Conservation (phyloP, 2,797 vertebrate species). For the Vespertilio murinus region DNA sequence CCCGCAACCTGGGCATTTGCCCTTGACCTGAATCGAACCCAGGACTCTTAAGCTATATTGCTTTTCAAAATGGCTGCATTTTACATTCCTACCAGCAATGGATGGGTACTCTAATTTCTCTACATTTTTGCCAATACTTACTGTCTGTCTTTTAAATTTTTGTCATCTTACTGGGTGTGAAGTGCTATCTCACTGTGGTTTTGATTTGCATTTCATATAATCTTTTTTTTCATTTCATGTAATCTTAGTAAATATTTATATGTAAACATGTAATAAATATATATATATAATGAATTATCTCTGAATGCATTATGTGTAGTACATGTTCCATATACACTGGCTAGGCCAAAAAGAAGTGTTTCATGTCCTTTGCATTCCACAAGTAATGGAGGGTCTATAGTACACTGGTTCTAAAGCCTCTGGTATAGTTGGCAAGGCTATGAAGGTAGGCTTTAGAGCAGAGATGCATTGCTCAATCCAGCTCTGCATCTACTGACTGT, state of each 20-base stretch:
- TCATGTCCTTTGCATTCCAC: background rate
- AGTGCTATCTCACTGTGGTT: background rate
- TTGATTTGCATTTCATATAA: conserved; percentile 25
- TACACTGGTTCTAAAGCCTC: background rate
- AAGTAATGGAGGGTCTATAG: background rate
- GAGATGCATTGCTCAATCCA: background rate
- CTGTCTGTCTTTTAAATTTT: conserved; percentile 9
- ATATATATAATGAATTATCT: background rate
- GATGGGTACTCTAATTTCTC: background rate
- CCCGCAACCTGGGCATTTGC: no score
- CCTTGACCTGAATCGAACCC: no score
- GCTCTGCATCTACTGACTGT: background rate
- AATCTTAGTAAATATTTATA: conserved; percentile 25
- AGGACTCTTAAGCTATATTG: background rate
- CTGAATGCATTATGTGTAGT: background rate
- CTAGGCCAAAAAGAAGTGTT: background rate
- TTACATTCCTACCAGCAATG: background rate
- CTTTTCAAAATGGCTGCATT: background rate
- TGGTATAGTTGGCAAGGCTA: background rate
- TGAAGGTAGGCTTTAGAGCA: background rate
- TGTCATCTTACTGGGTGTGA: background rate
- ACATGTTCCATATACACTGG: background rate
- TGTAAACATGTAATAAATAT: no score
- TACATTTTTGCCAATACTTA: background rate
- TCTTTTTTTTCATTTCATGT: conserved; percentile 21